Evolutionary conservation across 2,113 vertebrate genomes (phyloP).

Genomic region (Dicaeum eximium): DNA sequence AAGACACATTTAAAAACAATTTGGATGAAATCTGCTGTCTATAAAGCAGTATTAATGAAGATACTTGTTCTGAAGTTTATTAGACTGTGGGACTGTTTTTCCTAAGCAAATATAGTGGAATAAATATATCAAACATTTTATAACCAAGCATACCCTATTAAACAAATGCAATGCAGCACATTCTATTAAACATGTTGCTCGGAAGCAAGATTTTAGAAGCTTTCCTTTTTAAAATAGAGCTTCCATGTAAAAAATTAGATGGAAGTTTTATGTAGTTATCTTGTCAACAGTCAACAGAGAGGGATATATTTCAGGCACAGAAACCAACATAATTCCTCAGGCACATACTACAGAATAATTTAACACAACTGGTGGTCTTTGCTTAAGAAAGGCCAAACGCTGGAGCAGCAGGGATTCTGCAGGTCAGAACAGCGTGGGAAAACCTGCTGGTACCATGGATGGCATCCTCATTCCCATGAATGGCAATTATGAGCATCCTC

Average conservation of each 20-base stretch:
- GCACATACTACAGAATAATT: neutral
- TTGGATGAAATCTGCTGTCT: neutral
- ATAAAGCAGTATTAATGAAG: neutral
- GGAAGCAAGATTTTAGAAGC: neutral
- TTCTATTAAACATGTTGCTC: neutral
- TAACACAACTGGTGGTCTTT: slow-evolving; percentile 1
- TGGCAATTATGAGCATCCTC: neutral
- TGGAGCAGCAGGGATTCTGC: slow-evolving; percentile 13
- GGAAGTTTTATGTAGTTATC: neutral
- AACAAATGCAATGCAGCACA: neutral
- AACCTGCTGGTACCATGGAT: neutral
- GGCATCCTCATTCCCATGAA: neutral
- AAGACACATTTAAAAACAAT: neutral
- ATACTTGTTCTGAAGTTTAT: neutral
- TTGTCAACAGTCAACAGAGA: neutral
- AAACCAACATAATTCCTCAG: neutral
- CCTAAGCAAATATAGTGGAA: neutral
- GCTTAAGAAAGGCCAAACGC: neutral
- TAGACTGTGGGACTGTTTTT: neutral
- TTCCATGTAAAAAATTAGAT: neutral
- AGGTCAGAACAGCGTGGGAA: slow-evolving; percentile 25
- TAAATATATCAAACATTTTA: neutral
- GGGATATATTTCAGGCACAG: neutral
- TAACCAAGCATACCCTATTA: neutral
- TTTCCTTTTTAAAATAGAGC: neutral